Conservation (phyloP, 2,113 vertebrate genomes). For the Oncorhynchus tshawytscha region DNA sequence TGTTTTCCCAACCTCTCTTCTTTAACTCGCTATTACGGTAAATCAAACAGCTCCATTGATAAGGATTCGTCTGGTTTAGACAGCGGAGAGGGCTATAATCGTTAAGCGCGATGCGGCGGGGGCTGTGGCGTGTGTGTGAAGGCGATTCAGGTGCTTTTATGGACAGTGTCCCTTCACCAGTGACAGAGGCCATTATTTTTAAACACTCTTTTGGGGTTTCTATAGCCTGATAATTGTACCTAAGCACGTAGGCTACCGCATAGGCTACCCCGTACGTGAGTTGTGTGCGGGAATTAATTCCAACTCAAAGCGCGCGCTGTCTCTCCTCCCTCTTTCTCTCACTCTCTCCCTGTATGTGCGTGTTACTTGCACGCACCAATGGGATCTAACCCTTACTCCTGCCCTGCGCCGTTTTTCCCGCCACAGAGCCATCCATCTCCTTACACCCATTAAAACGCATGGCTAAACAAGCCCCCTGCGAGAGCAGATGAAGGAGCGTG, state of each 20-base stretch:
- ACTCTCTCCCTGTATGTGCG: not conserved
- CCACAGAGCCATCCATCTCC: constrained; percentile 7
- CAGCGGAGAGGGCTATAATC: not conserved
- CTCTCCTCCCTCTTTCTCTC: no score
- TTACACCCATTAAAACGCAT: constrained; percentile 9
- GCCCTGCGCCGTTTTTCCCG: not conserved
- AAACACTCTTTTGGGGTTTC: not conserved
- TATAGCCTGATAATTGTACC: not conserved
- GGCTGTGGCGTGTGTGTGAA: not conserved
- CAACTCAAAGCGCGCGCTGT: not conserved
- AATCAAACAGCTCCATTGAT: constrained; percentile 11
- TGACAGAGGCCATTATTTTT: constrained; percentile 3
- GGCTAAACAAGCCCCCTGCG: not conserved
- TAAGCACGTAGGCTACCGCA: not conserved
- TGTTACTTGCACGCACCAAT: not conserved
- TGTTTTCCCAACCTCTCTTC: constrained; percentile 3
- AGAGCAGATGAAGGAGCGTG: not conserved
- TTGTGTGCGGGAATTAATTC: not conserved
- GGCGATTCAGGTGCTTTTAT: not conserved
- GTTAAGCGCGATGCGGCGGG: not conserved
- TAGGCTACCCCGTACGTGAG: not conserved
- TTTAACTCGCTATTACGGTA: constrained; percentile 39
- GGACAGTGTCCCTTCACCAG: not conserved
- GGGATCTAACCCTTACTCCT: not conserved
- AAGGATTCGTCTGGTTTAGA: not conserved